These are phyloP conservation scores for Seriola quinqueradiata DNA, from an alignment of 2,113 vertebrate genomes.

Conservation along the genomic window DNA sequence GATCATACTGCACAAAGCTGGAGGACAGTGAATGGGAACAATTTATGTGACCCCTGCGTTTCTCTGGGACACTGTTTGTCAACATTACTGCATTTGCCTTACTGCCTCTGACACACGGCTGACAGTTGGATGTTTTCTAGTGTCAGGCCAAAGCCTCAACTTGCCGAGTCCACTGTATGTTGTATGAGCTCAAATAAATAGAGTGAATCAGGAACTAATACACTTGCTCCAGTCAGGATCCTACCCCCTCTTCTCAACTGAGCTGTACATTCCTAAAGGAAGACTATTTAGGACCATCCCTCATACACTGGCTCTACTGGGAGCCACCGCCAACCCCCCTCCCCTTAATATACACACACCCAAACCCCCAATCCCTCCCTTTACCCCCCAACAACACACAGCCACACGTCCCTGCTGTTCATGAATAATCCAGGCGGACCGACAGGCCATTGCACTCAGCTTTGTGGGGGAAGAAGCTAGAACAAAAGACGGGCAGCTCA, in stretches of 20 bases:
- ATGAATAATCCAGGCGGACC: constrained; percentile 85
- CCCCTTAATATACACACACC: constrained; percentile 38
- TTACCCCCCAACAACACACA: constrained; percentile 74
- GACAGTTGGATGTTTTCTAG: constrained; percentile 31
- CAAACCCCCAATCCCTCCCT: constrained; percentile 62
- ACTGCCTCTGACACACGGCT: constrained; percentile 30
- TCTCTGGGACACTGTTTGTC: constrained; percentile 19
- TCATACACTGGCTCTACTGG: constrained; percentile 66
- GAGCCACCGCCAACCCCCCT: constrained; percentile 54
- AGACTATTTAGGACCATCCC: constrained; percentile 65
- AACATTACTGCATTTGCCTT: constrained; percentile 23
- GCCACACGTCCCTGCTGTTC: constrained; percentile 84
- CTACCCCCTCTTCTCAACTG: constrained; percentile 30
- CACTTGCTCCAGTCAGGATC: constrained; percentile 32
- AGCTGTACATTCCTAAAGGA: constrained; percentile 74
- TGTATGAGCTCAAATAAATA: constrained; percentile 1
- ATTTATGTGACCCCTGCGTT: constrained; percentile 35
- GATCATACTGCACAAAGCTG: constrained; percentile 34
- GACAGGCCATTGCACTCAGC: constrained; percentile 78
- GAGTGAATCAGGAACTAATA: constrained; percentile 25
- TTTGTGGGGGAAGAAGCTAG: constrained; percentile 79
- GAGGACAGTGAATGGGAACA: constrained; percentile 14
- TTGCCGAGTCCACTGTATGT: constrained; percentile 16
- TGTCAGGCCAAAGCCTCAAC: constrained; percentile 5
- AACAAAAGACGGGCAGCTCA: constrained; percentile 83